phyloP scores from a whole-genome alignment of 2,113 vertebrate genomes.

The Scytalopus superciliaris region DNA sequence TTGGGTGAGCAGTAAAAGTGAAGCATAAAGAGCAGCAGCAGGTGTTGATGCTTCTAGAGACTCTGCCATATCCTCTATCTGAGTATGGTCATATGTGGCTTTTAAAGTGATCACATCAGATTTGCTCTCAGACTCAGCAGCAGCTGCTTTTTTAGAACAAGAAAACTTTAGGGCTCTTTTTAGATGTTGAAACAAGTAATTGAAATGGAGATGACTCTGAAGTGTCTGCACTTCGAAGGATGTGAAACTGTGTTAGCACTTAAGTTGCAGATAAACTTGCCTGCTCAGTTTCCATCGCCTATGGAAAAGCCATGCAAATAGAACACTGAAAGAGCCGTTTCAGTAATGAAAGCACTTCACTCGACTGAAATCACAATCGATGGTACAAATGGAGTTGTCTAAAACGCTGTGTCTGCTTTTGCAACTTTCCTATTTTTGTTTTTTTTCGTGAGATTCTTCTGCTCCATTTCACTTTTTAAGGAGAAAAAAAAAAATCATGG shows the following conservation, averaged over 20 bases:
- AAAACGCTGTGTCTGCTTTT: background rate
- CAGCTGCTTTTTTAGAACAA: background rate
- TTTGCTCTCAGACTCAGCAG: background rate
- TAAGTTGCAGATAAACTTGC: background rate
- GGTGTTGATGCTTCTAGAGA: background rate
- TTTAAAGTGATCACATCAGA: background rate
- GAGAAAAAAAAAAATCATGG: background rate
- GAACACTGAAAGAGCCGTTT: background rate
- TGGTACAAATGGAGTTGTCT: background rate
- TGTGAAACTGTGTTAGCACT: background rate
- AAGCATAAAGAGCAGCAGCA: background rate
- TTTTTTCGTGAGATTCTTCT: background rate
- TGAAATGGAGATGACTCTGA: background rate
- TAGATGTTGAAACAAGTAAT: background rate
- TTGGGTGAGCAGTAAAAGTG: background rate
- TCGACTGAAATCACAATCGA: background rate
- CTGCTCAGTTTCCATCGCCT: background rate
- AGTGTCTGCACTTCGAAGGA: background rate
- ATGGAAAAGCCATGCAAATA: background rate
- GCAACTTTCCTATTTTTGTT: background rate
- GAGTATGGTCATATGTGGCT: background rate
- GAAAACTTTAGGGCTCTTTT: background rate
- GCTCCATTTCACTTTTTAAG: background rate
- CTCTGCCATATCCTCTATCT: background rate
- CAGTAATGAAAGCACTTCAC: background rate